A percentile compares a stretch with the other conserved stretches of the same genome.
Conservation (phyloP, 2,888 invertebrate genomes). For the Metalampra italica region DNA sequence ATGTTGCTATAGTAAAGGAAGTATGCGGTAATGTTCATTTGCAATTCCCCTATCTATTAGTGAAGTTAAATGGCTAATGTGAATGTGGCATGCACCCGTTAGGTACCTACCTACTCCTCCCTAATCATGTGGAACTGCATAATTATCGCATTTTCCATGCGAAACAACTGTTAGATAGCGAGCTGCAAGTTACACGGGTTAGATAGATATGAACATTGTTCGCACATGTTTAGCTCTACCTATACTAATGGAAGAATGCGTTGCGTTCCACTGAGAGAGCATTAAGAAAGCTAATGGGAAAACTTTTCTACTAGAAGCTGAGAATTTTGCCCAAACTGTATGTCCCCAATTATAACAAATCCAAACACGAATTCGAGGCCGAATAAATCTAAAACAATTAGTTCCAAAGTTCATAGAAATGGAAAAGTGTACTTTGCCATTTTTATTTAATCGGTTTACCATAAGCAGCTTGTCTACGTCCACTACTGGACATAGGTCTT, state of each 20-base stretch:
- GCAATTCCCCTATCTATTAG: conserved; percentile 27
- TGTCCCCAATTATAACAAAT: no score
- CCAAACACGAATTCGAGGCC: no score
- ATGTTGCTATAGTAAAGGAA: conserved; percentile 21
- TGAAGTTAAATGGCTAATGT: conserved; percentile 19
- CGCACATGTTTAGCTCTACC: background rate
- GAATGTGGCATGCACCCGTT: conserved; percentile 24
- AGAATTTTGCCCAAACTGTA: no score
- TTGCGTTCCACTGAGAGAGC: background rate
- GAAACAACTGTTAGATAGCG: background rate
- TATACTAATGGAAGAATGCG: no score
- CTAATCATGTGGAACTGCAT: conserved; percentile 26
- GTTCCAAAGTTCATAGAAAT: no score
- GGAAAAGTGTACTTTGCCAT: no score
- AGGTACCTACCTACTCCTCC: no score
- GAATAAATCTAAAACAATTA: no score
- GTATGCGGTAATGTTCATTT: conserved; percentile 17
- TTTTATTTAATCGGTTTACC: no score
- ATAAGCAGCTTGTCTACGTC: no score
- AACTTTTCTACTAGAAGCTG: background rate
- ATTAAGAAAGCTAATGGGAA: background rate
- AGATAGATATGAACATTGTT: background rate
- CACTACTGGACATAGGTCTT: no score
- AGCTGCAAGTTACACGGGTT: background rate
- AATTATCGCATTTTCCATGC: conserved; percentile 9